Percentiles rank a stretch among this genome's conserved stretches.
These are phyloP conservation scores for Heterocephalus glaber DNA, from an alignment of 2,113 vertebrate genomes.

Conservation along the genomic window DNA sequence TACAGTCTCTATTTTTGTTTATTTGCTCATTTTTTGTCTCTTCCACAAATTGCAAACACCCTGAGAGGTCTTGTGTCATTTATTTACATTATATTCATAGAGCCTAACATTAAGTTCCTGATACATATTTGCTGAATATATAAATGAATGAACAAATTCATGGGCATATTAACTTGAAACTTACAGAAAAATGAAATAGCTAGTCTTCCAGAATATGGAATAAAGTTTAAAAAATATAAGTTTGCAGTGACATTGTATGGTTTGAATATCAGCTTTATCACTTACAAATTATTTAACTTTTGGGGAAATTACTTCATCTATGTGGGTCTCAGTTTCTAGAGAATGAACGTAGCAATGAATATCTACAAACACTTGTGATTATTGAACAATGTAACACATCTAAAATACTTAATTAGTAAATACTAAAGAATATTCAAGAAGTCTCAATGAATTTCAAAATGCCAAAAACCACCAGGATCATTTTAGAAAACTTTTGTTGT, in stretches of 20 bases:
- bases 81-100: background rate
- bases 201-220: background rate
- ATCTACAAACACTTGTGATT: background rate
- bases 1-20: background rate
- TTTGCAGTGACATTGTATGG: background rate
- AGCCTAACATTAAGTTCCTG: background rate
- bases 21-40: background rate
- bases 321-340: background rate
- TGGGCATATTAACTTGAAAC: background rate
- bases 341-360: background rate
- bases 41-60: background rate
- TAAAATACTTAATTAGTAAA: background rate
- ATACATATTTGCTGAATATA: background rate
- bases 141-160: slow-evolving; percentile 3
- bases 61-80: background rate
- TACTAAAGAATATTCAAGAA: background rate
- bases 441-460: slow-evolving; percentile 11
- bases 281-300: background rate
- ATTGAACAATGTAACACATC: background rate
- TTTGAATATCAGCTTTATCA: background rate
- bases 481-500: background rate
- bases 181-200: background rate
- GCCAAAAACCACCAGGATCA: background rate
- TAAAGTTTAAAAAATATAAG: background rate
- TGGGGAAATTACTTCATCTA: background rate